Percentiles rank a stretch among this genome's conserved stretches.
Conservation (phyloP, 2,888 invertebrate species). For the Cheilosia urbana region DNA sequence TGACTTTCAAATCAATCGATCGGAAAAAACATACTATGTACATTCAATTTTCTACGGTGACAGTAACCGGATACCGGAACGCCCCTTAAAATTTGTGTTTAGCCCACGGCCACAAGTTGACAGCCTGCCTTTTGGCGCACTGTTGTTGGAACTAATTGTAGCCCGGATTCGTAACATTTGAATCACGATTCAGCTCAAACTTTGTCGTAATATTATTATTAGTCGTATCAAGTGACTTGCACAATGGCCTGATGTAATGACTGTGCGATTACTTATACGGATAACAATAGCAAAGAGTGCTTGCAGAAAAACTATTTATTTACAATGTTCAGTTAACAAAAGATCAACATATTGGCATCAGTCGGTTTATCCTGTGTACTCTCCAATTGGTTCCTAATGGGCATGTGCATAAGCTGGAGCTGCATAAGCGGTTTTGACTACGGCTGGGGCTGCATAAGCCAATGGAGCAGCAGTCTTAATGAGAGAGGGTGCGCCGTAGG, state of each 20-base stretch:
- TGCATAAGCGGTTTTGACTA: slow-evolving; percentile 67
- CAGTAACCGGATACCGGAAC: not conserved
- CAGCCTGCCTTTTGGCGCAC: too few relatives aligned
- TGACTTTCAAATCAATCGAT: slow-evolving; percentile 36
- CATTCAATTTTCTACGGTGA: slow-evolving; percentile 32
- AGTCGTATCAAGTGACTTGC: too few relatives aligned
- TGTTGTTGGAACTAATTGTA: slow-evolving; percentile 20
- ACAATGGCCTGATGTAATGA: too few relatives aligned
- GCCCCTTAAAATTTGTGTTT: slow-evolving; percentile 19
- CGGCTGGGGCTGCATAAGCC: slow-evolving; percentile 73
- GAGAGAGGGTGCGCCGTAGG: slow-evolving; percentile 52
- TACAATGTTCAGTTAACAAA: slow-evolving; percentile 49
- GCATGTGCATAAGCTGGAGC: slow-evolving; percentile 78
- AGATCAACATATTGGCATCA: slow-evolving; percentile 56
- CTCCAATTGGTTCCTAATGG: slow-evolving; percentile 55
- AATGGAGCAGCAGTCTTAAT: slow-evolving; percentile 68
- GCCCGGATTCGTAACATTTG: too few relatives aligned
- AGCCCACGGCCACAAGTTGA: too few relatives aligned
- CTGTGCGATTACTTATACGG: too few relatives aligned
- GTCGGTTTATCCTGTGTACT: slow-evolving; percentile 23
- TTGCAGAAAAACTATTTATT: slow-evolving; percentile 52
- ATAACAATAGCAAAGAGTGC: not conserved
- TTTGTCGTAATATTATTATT: too few relatives aligned
- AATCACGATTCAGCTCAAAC: too few relatives aligned
- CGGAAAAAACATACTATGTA: slow-evolving; percentile 8